A percentile compares a stretch with the other conserved stretches of the same genome.
phyloP scores from a whole-genome alignment of 2,797 vertebrate species.

The Astyanax mexicanus region DNA sequence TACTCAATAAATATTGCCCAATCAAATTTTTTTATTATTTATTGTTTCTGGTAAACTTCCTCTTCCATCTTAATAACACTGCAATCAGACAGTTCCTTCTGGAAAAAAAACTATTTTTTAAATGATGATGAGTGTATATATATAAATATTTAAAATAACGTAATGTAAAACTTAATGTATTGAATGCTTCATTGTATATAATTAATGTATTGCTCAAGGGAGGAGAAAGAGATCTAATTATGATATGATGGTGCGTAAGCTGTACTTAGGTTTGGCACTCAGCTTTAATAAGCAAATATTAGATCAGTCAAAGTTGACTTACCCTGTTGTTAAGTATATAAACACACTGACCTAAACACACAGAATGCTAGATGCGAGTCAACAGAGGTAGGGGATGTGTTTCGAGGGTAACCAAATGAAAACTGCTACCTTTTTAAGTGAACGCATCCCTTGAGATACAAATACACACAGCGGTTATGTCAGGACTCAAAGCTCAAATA shows the following conservation, averaged over 20 bases:
- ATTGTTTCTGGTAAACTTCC: no score
- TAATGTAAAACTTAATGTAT: slow-evolving; percentile 69
- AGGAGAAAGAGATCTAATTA: slow-evolving; percentile 63
- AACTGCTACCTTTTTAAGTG: slow-evolving; percentile 56
- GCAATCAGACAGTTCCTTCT: no score
- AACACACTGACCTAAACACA: slow-evolving; percentile 76
- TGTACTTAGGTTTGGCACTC: slow-evolving; percentile 79
- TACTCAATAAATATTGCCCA: no score
- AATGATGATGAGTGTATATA: no score
- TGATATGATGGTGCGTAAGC: slow-evolving; percentile 69
- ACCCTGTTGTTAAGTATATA: slow-evolving; percentile 83
- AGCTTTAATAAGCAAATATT: slow-evolving; percentile 78
- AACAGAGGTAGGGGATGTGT: slow-evolving; percentile 50
- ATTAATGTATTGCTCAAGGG: slow-evolving; percentile 79
- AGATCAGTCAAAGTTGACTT: slow-evolving; percentile 80
- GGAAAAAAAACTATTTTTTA: no score
- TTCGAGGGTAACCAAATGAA: slow-evolving; percentile 44
- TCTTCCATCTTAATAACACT: no score
- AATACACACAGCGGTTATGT: slow-evolving; percentile 60
- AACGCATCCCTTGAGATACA: slow-evolving; percentile 55
- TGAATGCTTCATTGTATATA: slow-evolving; percentile 49
- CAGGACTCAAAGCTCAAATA: slow-evolving; percentile 59
- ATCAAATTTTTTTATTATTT: no score
- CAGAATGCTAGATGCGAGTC: slow-evolving; percentile 70
- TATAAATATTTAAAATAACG: slow-evolving; percentile 10